A percentile compares a stretch with the other conserved stretches of the same genome.
Evolutionary conservation across 2,797 vertebrate species (phyloP).

Genomic region (Numenius phaeopus): DNA sequence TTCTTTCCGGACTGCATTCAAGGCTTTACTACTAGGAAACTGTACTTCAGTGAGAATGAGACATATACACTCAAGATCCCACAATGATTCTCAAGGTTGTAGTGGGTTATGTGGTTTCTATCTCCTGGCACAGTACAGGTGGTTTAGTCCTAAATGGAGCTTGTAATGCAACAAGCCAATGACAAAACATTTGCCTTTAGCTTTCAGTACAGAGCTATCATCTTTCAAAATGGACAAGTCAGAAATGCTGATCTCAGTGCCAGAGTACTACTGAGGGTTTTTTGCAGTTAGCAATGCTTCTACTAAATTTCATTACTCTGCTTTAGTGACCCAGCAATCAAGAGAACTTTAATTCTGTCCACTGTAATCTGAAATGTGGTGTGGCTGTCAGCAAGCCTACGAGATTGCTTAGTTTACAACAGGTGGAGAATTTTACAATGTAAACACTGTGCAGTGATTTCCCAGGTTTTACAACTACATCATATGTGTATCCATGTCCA

Average conservation of each 20-base stretch:
- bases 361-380: neutral
- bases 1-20: neutral
- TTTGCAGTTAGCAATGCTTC: neutral
- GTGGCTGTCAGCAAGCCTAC: neutral
- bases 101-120: constrained; percentile 16
- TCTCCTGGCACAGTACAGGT: neutral
- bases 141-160: constrained; percentile 59
- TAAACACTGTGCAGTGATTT: neutral
- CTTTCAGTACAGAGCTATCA: neutral
- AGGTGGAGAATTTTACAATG: neutral
- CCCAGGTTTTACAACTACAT: neutral
- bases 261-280: neutral
- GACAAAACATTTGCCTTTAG: constrained; percentile 45
- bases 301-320: neutral
- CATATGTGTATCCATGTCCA: neutral
- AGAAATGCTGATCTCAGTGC: neutral
- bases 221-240: constrained; percentile 50
- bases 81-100: neutral
- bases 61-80: neutral
- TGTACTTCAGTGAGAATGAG: neutral
- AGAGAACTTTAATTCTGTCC: neutral
- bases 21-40: neutral
- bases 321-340: neutral
- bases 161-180: constrained; percentile 49
- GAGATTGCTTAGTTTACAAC: neutral